Percentiles rank a stretch among this genome's conserved stretches.
Conservation (phyloP, 2,888 invertebrate species). For the Rhorus exstirpatorius region DNA sequence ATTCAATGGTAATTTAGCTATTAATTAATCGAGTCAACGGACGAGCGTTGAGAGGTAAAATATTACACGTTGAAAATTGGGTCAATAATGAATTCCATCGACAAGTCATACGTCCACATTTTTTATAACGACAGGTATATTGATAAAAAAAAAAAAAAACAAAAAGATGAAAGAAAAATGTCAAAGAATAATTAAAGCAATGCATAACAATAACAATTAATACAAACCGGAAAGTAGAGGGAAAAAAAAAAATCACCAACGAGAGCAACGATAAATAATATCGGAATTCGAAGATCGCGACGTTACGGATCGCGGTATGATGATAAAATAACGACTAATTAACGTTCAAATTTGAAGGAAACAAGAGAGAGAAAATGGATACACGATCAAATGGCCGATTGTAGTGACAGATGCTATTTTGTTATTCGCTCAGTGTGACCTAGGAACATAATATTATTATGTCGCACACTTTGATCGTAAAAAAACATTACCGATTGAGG, state of each 20-base stretch:
- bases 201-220: constrained; percentile 40
- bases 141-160: constrained; percentile 19
- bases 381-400: constrained; percentile 18
- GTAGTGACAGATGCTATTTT: constrained; percentile 62
- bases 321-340: constrained; percentile 49
- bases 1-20: constrained; percentile 24
- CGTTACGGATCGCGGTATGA: constrained; percentile 50
- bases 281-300: constrained; percentile 32
- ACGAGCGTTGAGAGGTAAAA: constrained; percentile 43
- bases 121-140: constrained; percentile 74
- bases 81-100: constrained; percentile 75
- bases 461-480: constrained; percentile 47
- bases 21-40: constrained; percentile 22
- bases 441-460: too few species aligned
- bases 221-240: neutral
- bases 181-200: constrained; percentile 46
- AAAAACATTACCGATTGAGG: constrained; percentile 31
- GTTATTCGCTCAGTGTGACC: constrained; percentile 62
- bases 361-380: constrained; percentile 8
- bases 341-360: constrained; percentile 52
- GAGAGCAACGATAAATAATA: constrained; percentile 38
- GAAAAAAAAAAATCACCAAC: constrained; percentile 25
- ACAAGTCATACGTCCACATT: constrained; percentile 78
- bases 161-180: constrained; percentile 9
- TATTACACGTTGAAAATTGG: constrained; percentile 74